Evolutionary conservation across 2,113 vertebrate species (phyloP), one percentile per base, ranked within the genome.

Genomic region (Trinectes maculatus): DNA sequence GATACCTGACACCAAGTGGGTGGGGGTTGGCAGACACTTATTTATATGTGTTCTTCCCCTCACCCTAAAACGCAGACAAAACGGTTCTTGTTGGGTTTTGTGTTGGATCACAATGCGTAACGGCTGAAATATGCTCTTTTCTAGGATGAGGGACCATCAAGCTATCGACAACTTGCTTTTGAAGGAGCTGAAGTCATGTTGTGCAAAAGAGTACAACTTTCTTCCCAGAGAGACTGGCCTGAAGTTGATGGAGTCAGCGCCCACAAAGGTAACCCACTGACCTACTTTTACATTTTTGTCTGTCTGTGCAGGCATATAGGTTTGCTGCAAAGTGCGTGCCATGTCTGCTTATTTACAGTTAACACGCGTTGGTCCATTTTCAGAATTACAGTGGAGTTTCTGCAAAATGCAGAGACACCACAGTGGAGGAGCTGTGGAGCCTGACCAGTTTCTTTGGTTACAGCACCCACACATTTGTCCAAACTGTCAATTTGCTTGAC

Each of bases 371-470:
- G 18, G 0, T 73, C 19, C 16, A 12, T 59, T 74, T 74, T 0
- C 60, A 98, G 96, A 94, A 93, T 82, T 93, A 92, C 68, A 94
- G 89, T 24, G 87, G 91, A 24, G 90, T 99, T 56, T 96, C 95
- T 77, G 92, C 95, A 1, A 95, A 94, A 87, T 91, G 95, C 87
- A 95, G 98, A 86, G 94, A 98, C 74, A 89, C 90, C 73, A 93
- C 94, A 90, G 97, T 96, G 64, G 95, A 97, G 86, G 98, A 98
- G 74, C 91, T 99, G 40, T 96, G 95, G 94, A 94, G 97, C 42
- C 87, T 98, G 87, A 95, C 94, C 74, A 98, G 91, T 86, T 99
- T 98, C 79, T 98, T 98, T 44, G 96, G 95, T 55, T 97, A 96
- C 91, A 93, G 95, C 79, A 97, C 95, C 29, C 95, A 96, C 84